A percentile compares a stretch with the other conserved stretches of the same genome.
These are phyloP conservation scores for Campylomormyrus numenius DNA, from an alignment of 2,113 vertebrate species.

Conservation along the genomic window DNA sequence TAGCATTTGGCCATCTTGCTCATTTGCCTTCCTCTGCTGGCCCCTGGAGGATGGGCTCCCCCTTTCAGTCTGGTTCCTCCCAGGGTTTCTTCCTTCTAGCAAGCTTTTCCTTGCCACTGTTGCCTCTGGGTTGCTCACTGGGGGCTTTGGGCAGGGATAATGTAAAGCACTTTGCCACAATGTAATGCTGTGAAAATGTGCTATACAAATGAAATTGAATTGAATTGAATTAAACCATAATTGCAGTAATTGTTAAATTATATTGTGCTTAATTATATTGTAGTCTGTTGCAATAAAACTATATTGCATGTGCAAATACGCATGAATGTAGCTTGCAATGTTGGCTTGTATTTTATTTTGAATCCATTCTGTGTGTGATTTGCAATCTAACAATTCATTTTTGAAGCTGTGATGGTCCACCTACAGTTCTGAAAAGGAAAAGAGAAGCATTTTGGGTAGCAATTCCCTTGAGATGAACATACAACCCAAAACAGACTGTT, in stretches of 20 bases:
- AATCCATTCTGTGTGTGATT: not conserved
- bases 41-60: too few relatives aligned
- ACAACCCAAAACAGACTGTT: not conserved
- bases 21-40: too few relatives aligned
- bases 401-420: not conserved
- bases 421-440: not conserved
- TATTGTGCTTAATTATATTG: not conserved
- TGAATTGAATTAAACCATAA: not conserved
- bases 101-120: not conserved
- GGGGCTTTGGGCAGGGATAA: not conserved
- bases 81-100: not conserved
- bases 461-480: not conserved
- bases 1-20: not conserved
- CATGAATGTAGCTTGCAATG: not conserved
- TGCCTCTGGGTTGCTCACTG: not conserved
- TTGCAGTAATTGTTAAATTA: not conserved
- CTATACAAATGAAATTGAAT: not conserved
- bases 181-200: not conserved
- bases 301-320: not conserved
- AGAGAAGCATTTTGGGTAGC: not conserved
- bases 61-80: not conserved
- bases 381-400: not conserved
- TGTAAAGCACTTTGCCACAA: not conserved
- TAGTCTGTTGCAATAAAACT: not conserved
- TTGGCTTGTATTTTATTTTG: not conserved